Base-by-base conservation (phyloP, 2,113 vertebrate species). In the Eulacestoma nigropectus region DNA sequence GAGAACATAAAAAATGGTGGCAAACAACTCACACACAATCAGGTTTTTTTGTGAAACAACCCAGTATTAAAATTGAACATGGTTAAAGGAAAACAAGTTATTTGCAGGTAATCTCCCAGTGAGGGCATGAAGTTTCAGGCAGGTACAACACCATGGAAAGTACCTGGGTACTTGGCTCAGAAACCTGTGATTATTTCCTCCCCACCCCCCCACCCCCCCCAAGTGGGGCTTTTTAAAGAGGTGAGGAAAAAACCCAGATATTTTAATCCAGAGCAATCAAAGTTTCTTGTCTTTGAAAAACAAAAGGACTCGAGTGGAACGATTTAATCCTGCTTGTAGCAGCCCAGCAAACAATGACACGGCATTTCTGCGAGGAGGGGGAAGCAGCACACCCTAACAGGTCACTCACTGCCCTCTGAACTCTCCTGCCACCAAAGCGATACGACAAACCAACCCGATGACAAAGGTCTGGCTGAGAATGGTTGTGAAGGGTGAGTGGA, bases 401-500 rank as follows among this genome's bases (percentile, higher is more conserved):
- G 27, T 55, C 67, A 11, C 1, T 42, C 49, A 8, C 0, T 46
- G 50, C n/a, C 47, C 52, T 72, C 55, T 39, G 55, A 73, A 73
- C 55, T 22, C 7, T 16, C 50, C 50, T 33, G 76, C 35, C 23
- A 33, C 7, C 33, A 9, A 55, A 59, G n/a, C 1, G 23, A 65
- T 12, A 42, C 0, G 0, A 56, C 72, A 78, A 70, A 88, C 55
- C n/a, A 29, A 14, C 1, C 26, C 14, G 1, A 46, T 4, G 52
- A 25, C 52, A 74, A 78, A 89, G 39, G 37, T 33, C n/a, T 90
- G 35, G 8, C 68, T 37, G 55, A 32, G 44, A 89, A 75, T 0
- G 0, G 33, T 23, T 72, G 44, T 41, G 83, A 84, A 90, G 52
- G 35, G 33, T 6, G 62, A 32, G 16, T 64, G 69, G 10, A 55